These are phyloP conservation scores for Pseudoips prasinana DNA, from an alignment of 2,888 invertebrate genomes.

Conservation along the genomic window DNA sequence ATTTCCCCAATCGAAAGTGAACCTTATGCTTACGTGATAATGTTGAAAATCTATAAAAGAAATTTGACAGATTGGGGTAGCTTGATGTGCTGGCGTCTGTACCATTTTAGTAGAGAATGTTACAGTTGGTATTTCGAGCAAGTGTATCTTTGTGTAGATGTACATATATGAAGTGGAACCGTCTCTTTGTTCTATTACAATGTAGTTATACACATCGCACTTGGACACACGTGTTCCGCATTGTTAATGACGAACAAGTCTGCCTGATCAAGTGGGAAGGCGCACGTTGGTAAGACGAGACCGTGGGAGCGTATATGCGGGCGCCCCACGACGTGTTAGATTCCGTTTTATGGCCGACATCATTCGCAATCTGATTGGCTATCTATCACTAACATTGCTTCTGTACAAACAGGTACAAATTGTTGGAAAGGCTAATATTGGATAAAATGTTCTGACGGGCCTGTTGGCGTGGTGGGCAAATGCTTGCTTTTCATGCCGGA, in stretches of 20 bases:
- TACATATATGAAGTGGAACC: constrained; percentile 8
- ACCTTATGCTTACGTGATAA: no score
- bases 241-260: constrained; percentile 51
- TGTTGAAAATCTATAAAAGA: no score
- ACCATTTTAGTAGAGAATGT: constrained; percentile 5
- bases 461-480: no score
- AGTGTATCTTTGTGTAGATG: not conserved
- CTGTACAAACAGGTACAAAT: no score
- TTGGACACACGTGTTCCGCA: constrained; percentile 63
- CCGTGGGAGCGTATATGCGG: constrained; percentile 75
- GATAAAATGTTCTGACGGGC: no score
- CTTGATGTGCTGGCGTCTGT: no score
- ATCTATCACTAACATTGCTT: no score
- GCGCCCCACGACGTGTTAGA: constrained; percentile 31
- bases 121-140: no score
- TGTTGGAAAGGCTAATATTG: no score
- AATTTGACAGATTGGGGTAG: no score
- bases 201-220: constrained; percentile 25
- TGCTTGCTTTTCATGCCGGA: no score
- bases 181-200: constrained; percentile 27
- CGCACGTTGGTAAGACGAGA: constrained; percentile 51
- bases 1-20: no score
- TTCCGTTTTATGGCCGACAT: constrained; percentile 25
- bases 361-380: not conserved
- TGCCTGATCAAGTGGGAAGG: constrained; percentile 48